Conservation (phyloP, 2,888 invertebrate genomes). For the Belgica antarctica region DNA sequence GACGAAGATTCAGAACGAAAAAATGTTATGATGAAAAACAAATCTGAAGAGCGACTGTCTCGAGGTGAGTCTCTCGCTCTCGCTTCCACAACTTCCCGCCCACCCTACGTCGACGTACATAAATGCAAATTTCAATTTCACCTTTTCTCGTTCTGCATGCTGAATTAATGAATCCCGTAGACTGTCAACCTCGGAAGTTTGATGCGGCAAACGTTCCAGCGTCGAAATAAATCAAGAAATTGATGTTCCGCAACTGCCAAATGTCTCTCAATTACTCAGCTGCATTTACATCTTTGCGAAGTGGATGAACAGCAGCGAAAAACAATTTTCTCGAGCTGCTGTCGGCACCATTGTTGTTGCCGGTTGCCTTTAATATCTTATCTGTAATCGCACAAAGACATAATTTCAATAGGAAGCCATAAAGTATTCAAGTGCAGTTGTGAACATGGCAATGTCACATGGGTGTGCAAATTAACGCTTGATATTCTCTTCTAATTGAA, state of each 20-base stretch:
- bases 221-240: slow-evolving; percentile 23
- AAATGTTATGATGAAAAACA: slow-evolving; percentile 32
- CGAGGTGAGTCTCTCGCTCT: slow-evolving; percentile 22
- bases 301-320: background rate
- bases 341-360: background rate
- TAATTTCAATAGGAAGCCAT: slow-evolving; percentile 35
- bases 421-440: slow-evolving; percentile 29
- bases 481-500: slow-evolving; percentile 22
- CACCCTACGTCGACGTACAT: too few relatives aligned
- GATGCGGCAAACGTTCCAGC: background rate
- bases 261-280: slow-evolving; percentile 40
- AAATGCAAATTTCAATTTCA: slow-evolving; percentile 13
- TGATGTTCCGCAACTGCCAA: slow-evolving; percentile 42
- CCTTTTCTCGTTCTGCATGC: background rate
- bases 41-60: slow-evolving; percentile 28
- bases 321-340: background rate
- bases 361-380: background rate
- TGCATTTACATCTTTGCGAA: slow-evolving; percentile 7
- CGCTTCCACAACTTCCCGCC: background rate
- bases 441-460: background rate
- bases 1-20: background rate
- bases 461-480: slow-evolving; percentile 31
- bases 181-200: slow-evolving; percentile 1
- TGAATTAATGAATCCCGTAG: slow-evolving; percentile 25
- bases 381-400: background rate